A percentile compares a stretch with the other conserved stretches of the same genome.
phyloP scores from a whole-genome alignment of 2,888 invertebrate species.

The Alloplasta piceator region DNA sequence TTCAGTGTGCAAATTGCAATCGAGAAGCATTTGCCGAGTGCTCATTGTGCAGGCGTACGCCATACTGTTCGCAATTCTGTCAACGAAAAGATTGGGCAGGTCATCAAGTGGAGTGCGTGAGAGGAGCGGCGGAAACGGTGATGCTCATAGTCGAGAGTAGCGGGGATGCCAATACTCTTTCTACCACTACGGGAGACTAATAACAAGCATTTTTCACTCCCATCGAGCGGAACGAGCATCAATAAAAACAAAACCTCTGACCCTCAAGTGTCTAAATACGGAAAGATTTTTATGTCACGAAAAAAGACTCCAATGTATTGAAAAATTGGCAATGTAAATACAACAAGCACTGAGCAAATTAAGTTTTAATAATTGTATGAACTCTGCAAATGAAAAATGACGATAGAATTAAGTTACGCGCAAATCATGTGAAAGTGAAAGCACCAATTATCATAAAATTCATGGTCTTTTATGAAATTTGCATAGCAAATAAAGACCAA shows the following conservation, averaged over 20 bases:
- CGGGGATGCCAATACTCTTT: conserved; percentile 76
- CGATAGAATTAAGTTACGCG: conserved; percentile 1
- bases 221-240: not conserved
- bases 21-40: conserved; percentile 94
- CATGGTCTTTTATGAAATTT: not conserved
- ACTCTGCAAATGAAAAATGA: not conserved
- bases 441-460: conserved; percentile 7
- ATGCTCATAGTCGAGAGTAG: conserved; percentile 93
- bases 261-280: not conserved
- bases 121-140: conserved; percentile 90
- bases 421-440: not conserved
- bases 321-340: conserved; percentile 54
- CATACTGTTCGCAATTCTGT: conserved; percentile 95
- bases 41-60: conserved; percentile 92
- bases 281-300: not conserved
- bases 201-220: conserved; percentile 71
- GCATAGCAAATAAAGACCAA: conserved; percentile 23
- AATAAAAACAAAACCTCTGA: no score
- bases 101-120: conserved; percentile 93
- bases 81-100: conserved; percentile 95
- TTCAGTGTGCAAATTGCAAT: conserved; percentile 94
- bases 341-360: conserved; percentile 45
- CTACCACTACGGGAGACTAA: conserved; percentile 77
- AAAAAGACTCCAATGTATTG: conserved; percentile 26
- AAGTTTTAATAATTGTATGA: conserved; percentile 26